A percentile compares a stretch with the other conserved stretches of the same genome.
phyloP scores from a whole-genome alignment of 2,888 invertebrate genomes.

The Hipparchia semele region DNA sequence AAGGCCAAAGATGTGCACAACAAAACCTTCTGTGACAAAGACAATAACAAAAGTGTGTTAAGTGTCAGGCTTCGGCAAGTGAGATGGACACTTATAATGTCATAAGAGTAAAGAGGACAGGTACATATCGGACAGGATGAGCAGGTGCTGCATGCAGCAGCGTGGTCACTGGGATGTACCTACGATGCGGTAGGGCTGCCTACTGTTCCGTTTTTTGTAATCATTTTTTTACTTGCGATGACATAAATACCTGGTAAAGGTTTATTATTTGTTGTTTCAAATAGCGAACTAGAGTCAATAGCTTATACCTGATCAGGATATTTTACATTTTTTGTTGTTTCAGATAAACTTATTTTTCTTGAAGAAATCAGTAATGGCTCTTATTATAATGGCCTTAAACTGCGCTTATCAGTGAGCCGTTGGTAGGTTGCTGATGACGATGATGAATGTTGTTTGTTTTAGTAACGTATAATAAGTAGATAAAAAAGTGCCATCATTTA shows the following conservation, averaged over 20 bases:
- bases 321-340: background rate
- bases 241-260: background rate
- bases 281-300: too few species aligned
- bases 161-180: slow-evolving; percentile 21
- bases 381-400: too few species aligned
- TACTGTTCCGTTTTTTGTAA: background rate
- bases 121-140: slow-evolving; percentile 17
- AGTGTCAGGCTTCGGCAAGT: slow-evolving; percentile 9
- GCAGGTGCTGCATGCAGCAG: slow-evolving; percentile 28
- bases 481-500: too few species aligned
- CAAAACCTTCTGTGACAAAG: background rate
- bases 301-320: background rate
- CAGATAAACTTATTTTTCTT: background rate
- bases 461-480: too few species aligned
- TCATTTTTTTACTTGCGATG: background rate
- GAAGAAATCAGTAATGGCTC: too few species aligned
- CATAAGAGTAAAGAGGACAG: slow-evolving; percentile 21
- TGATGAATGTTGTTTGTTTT: too few species aligned
- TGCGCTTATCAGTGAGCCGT: too few species aligned
- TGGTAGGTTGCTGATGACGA: too few species aligned
- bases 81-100: slow-evolving; percentile 2
- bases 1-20: slow-evolving; percentile 4
- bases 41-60: slow-evolving; percentile 18
- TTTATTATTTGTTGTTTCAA: background rate
- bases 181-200: slow-evolving; percentile 29